Conservation (phyloP, 64 coral and sea anemone genomes). For the Trachythela sp. region DNA sequence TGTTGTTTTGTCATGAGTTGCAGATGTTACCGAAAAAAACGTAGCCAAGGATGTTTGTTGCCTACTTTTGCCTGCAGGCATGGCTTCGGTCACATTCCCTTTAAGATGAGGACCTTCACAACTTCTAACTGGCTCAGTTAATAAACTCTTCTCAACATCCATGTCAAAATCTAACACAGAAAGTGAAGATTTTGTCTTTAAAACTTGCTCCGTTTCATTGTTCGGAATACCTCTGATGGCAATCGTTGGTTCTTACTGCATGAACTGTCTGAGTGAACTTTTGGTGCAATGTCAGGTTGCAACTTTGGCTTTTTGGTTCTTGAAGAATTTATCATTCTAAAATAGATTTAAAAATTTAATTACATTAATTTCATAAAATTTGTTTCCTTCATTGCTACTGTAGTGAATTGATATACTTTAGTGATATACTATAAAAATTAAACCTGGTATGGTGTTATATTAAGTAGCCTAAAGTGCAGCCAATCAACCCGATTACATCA, state of each 20-base stretch:
- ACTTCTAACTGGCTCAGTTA: not conserved
- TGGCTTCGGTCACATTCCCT: not conserved
- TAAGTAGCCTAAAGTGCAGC: no score
- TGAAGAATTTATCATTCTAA: not conserved
- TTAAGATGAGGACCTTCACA: not conserved
- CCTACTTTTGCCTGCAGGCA: not conserved
- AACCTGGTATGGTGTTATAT: not conserved
- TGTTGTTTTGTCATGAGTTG: not conserved
- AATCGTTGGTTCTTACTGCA: not conserved
- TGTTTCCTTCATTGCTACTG: not conserved
- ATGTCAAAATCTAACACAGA: not conserved
- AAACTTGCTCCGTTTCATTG: not conserved
- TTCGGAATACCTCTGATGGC: not conserved
- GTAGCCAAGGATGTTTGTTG: no score
- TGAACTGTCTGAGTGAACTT: conserved; percentile 13
- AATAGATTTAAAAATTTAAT: not conserved
- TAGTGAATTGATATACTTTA: not conserved
- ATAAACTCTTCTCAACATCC: not conserved
- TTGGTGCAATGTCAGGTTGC: conserved; percentile 7
- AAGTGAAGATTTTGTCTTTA: not conserved
- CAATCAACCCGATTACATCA: no score
- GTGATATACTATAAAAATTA: not conserved
- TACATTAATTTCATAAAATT: not conserved
- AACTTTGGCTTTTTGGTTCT: conserved; percentile 3
- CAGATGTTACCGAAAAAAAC: no score